Evolutionary conservation across 2,888 invertebrate genomes (phyloP).

Genomic region (Psylliodes chrysocephalus): DNA sequence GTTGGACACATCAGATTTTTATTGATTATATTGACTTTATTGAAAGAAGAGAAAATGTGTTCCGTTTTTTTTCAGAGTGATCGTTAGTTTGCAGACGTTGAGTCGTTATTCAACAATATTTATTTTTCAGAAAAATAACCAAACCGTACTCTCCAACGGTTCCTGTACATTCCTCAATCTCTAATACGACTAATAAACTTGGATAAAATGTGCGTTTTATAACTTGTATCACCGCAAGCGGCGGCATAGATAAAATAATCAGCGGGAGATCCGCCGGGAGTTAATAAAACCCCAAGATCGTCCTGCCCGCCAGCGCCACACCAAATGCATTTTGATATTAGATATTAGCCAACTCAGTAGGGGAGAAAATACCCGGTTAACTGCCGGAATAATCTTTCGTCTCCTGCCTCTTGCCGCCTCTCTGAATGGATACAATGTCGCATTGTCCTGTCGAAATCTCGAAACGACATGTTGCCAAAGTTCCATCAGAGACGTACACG

Average conservation of each 20-base stretch:
- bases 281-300: slow-evolving; percentile 34
- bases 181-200: slow-evolving; percentile 11
- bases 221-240: slow-evolving; percentile 29
- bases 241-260: slow-evolving; percentile 37
- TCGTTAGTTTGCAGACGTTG: no score
- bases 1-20: no score
- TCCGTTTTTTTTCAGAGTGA: no score
- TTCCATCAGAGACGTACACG: no score
- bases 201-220: slow-evolving; percentile 21
- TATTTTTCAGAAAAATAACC: no score
- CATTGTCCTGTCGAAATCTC: slow-evolving; percentile 29
- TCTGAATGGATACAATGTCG: slow-evolving; percentile 34
- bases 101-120: no score
- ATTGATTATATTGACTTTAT: no score
- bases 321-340: slow-evolving; percentile 44
- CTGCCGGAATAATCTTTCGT: slow-evolving; percentile 33
- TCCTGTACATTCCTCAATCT: slow-evolving; percentile 13
- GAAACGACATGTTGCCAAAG: slow-evolving; percentile 8
- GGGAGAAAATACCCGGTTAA: slow-evolving; percentile 39
- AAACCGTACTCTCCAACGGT: no score
- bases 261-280: slow-evolving; percentile 26
- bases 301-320: slow-evolving; percentile 34
- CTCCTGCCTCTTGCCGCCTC: slow-evolving; percentile 22
- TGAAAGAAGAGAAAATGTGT: no score
- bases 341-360: slow-evolving; percentile 42